These are phyloP conservation scores for Gryon sp. DNA, from an alignment of 1,140 invertebrate species.

Conservation along the genomic window DNA sequence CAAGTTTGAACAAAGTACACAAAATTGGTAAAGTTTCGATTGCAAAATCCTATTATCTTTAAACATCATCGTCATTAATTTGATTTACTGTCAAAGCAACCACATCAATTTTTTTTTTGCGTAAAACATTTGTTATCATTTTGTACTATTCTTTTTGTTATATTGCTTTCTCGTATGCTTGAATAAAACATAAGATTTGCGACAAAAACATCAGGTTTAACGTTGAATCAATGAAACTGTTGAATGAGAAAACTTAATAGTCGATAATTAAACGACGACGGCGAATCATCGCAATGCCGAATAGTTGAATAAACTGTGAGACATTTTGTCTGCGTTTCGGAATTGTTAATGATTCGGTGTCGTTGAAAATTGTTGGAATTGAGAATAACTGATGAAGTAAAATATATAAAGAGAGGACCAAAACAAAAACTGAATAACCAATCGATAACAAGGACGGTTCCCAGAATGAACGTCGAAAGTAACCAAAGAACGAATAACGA, in stretches of 20 bases:
- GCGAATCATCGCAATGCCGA: slow-evolving; percentile 10
- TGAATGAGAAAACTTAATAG: slow-evolving; percentile 5
- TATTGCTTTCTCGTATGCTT: slow-evolving; percentile 17
- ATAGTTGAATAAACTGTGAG: background rate
- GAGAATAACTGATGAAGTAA: slow-evolving; percentile 10
- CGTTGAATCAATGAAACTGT: slow-evolving; percentile 5
- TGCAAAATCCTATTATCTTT: slow-evolving; percentile 41
- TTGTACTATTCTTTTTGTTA: too few species aligned
- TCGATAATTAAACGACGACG: background rate
- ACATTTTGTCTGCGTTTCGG: background rate
- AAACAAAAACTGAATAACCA: slow-evolving; percentile 15
- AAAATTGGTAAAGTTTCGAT: slow-evolving; percentile 41
- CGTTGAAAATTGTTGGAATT: slow-evolving; percentile 6
- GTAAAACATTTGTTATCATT: too few species aligned
- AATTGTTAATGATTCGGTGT: slow-evolving; percentile 25
- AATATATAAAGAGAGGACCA: background rate
- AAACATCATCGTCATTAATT: slow-evolving; percentile 27
- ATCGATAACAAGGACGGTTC: slow-evolving; percentile 20
- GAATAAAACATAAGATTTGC: slow-evolving; percentile 2
- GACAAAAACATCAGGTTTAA: slow-evolving; percentile 7
- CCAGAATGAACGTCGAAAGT: slow-evolving; percentile 21
- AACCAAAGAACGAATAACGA: slow-evolving; percentile 26
- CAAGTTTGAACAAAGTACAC: slow-evolving; percentile 53
- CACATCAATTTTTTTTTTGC: slow-evolving; percentile 45
- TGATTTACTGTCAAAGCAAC: slow-evolving; percentile 39